Evolutionary conservation across 2,888 invertebrate genomes (phyloP), one percentile per base, ranked within the genome.

Genomic region (Pammene fasciana): DNA sequence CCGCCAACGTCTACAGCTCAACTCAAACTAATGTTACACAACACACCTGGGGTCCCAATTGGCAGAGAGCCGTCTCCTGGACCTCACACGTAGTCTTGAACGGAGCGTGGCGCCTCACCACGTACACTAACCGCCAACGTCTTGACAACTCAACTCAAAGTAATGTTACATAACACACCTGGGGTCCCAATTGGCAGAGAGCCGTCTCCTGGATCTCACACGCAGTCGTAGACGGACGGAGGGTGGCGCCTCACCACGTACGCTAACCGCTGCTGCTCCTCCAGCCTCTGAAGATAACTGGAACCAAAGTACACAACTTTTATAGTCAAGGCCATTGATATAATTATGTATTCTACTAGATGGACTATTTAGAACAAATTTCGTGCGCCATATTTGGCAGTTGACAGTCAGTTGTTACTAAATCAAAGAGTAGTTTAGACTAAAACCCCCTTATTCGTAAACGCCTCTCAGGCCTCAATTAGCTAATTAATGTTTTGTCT

Each of bases 31-130:
- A 48, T 18, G 10, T 9, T 48, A 6, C 7, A 36, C 9, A 13
- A 45, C n/a, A n/a, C n/a, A n/a, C n/a, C n/a, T n/a, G n/a, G n/a
- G n/a, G 72, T 91, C 90, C 91, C 92, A 92, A 74, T 88, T 90
- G 13, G 91, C 89, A 16, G 87, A 81, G 0, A 92, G 78, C 74
- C 89, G 82, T 72, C 90, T 82, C 16, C 86, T 78, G 5, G 91
- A 90, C 1, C 90, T 79, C 5, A 87, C 84, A 4, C 89, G 81
- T 81, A 92, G 26, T 26, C 26, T 26, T 26, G 26, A 1, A 26
- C 26, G 26, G 26, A 26, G 26, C 26, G 26, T 26, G 26, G 4
- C 26, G 26, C 4, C 26, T 26, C 4, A 4, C 26, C 26, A 26
- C 26, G 26, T 26, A 26, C 26, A 3, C 26, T 26, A 26, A 26